Conservation (phyloP, 1,140 invertebrate species). For the Tyrophagus putrescentiae region DNA sequence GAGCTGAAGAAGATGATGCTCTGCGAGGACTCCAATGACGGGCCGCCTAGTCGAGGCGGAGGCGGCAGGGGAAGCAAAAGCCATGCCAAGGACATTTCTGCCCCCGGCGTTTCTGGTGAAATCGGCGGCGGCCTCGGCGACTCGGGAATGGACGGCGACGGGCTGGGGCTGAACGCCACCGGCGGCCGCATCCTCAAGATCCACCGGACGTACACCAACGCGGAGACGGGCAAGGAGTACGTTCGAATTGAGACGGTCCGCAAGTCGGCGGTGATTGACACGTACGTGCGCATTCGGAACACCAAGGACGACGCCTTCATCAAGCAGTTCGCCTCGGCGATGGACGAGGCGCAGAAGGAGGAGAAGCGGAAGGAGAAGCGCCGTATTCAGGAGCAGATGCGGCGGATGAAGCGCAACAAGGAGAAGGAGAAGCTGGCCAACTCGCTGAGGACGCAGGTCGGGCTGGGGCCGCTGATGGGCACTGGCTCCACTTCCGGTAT, state of each 20-base stretch:
- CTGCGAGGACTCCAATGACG: slow-evolving; percentile 39
- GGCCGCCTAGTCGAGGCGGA: slow-evolving; percentile 30
- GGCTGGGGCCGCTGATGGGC: not conserved
- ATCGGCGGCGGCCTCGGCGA: too few species aligned
- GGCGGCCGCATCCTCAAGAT: slow-evolving; percentile 68
- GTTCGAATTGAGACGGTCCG: slow-evolving; percentile 84
- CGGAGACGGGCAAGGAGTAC: slow-evolving; percentile 77
- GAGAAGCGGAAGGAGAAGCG: slow-evolving; percentile 92
- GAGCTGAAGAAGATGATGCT: slow-evolving; percentile 87
- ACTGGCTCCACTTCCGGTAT: slow-evolving; percentile 8
- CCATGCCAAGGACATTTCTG: slow-evolving; percentile 13
- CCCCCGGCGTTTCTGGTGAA: slow-evolving; percentile 27
- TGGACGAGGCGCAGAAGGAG: slow-evolving; percentile 80
- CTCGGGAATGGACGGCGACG: slow-evolving; percentile 26
- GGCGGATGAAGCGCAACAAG: slow-evolving; percentile 81
- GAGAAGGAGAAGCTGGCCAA: slow-evolving; percentile 52
- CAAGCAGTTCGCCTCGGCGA: slow-evolving; percentile 64
- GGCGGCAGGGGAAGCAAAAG: slow-evolving; percentile 40
- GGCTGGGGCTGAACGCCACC: slow-evolving; percentile 26
- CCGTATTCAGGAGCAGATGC: slow-evolving; percentile 85
- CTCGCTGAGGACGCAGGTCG: slow-evolving; percentile 9
- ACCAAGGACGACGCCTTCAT: slow-evolving; percentile 91
- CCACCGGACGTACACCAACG: slow-evolving; percentile 76
- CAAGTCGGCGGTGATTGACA: slow-evolving; percentile 84
- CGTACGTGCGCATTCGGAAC: slow-evolving; percentile 83